Evolutionary conservation across 2,888 invertebrate genomes (phyloP), one percentile per base, ranked within the genome.

Genomic region (Electrophaes corylata): DNA sequence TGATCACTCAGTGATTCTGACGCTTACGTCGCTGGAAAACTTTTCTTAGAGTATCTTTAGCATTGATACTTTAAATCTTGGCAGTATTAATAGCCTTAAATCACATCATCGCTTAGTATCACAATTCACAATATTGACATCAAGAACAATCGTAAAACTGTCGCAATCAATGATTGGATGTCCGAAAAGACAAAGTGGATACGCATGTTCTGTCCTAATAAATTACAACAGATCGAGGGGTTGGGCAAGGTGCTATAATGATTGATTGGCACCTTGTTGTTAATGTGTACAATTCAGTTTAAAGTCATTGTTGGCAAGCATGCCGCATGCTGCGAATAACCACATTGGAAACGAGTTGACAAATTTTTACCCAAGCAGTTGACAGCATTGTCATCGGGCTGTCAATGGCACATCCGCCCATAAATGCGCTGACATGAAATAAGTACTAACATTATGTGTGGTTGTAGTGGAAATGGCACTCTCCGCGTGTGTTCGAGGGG

Each of bases 211-310:
- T 73, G 62, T 60, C 69, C 75, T 77, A 74, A 85, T 85, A 78
- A 83, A 84, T 84, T 79, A 82, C 57, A 63, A 53, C 54, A 73
- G 75, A 83, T 84, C 75, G 82, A 81, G 77, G 69, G 73, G 71
- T 82, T 81, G 79, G 76, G 74, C 78, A 82, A 84, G 73, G 65
- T 67, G 72, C 79, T 73, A 66, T 71, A 79, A 73, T 79, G 83
- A 86, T 83, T 80, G 84, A 86, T 88, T 82, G 84, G 82, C 81
- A 83, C 67, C 69, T 71, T 71, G 66, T 73, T 78, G 77, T 74
- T 78, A 74, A 80, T 79, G 75, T 62, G 68, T 71, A 79, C 76
- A 75, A 73, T 75, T 81, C 76, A 77, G 72, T 71, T 74, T 78
- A 74, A 80, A 80, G 78, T 76, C 77, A 80, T 78, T 72, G 74